Evolutionary conservation across 2,797 vertebrate species (phyloP), one percentile per base, ranked within the genome.

Genomic region (Ataeniobius toweri): DNA sequence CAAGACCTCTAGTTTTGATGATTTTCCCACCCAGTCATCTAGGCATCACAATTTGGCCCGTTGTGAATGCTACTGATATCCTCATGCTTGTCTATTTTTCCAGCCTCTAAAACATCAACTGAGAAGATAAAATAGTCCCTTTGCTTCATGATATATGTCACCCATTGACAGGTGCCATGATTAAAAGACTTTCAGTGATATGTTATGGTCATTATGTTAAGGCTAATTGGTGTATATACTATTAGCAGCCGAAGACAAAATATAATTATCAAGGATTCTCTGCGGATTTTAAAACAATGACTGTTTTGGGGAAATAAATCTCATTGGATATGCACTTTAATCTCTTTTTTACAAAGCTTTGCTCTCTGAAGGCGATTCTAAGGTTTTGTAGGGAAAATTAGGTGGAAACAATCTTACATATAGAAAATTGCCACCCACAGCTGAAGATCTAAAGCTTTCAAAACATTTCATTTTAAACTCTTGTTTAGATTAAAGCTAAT

Each of bases 371-470:
- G 75, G 78, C 58, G 80, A 81, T 68, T 83, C 63, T 31, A 26
- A 26, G 79, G 74, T 79, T 82, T 89, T 75, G 73, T 78, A 71
- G 70, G 84, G 24, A 65, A 80, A 83, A 84, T 58, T 44, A 44
- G 24, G 13, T 48, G 74, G 67, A 75, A 39, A 80, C 31, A 80
- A 28, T 71, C 85, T 72, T 91, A 83, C 86, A 87, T 67, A 86
- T 78, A 90, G 6, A 71, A 80, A 76, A 76, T 88, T 78, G 78
- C 68, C 71, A 6, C 51, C 79, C 76, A 93, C 89, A 90, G 80
- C 71, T 77, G 59, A 83, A 92, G 90, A 94, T 92, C 50, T 80
- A 82, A 74, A 70, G 77, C 73, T 84, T 82, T 28, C 18, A 73
- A 46, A 82, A 76, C 83, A 82, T 68, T 67, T 67, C 0, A 24